Conservation (phyloP, 2,888 invertebrate genomes). For the Esperia sulphurella region DNA sequence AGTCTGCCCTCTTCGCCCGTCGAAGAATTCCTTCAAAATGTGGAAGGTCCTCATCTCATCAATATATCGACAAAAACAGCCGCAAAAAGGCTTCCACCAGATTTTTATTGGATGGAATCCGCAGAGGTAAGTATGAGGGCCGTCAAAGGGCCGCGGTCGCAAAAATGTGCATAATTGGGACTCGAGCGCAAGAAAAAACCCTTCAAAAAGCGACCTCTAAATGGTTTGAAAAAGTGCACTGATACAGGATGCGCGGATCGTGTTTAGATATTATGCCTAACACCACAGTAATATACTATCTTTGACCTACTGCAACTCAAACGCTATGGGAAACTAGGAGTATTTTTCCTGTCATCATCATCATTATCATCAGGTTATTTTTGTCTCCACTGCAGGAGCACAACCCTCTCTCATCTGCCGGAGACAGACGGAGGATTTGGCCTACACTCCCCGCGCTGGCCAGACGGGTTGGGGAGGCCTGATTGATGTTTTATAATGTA, state of each 20-base stretch:
- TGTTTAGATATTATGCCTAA: no score
- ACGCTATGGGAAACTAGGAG: no score
- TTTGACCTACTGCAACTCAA: no score
- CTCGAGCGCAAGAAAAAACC: constrained; percentile 64
- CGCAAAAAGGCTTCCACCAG: constrained; percentile 60
- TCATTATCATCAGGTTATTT: no score
- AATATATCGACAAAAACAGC: constrained; percentile 67
- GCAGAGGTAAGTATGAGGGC: constrained; percentile 58
- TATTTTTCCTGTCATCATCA: no score
- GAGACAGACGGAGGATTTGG: no score
- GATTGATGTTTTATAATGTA: no score
- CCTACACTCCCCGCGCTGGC: no score
- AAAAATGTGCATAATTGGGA: constrained; percentile 78
- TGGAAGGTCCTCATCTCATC: constrained; percentile 61
- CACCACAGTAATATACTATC: no score
- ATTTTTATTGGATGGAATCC: constrained; percentile 77
- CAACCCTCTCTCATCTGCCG: no score
- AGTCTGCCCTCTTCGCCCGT: constrained; percentile 15
- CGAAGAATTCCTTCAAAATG: constrained; percentile 64
- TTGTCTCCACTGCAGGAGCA: no score
- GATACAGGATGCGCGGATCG: constrained; percentile 55
- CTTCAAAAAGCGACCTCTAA: constrained; percentile 74
- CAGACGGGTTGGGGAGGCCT: no score
- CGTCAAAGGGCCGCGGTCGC: constrained; percentile 68
- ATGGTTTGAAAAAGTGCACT: constrained; percentile 74